These are phyloP conservation scores for Agonum fuliginosum DNA, from an alignment of 2,888 invertebrate species.

Conservation along the genomic window DNA sequence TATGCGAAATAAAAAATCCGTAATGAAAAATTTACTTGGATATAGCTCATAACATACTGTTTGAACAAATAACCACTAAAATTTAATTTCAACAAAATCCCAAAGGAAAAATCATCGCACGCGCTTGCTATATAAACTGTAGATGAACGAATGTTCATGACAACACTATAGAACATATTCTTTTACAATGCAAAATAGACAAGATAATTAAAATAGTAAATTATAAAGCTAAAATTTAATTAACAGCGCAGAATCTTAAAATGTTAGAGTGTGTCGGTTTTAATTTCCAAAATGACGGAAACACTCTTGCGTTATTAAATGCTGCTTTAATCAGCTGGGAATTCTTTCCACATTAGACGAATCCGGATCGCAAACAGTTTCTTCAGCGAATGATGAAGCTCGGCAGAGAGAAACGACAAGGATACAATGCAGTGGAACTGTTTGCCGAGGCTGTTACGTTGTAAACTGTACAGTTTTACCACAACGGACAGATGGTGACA, in stretches of 20 bases:
- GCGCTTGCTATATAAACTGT: not conserved
- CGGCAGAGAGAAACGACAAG: not conserved
- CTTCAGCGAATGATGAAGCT: slow-evolving; percentile 21
- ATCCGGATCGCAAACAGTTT: slow-evolving; percentile 23
- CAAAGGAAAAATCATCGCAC: not conserved
- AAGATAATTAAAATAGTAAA: not conserved
- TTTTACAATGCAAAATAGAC: not conserved
- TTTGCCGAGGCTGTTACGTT: no score
- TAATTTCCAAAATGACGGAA: not conserved
- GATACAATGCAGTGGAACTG: not conserved
- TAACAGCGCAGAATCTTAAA: not conserved
- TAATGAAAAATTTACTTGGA: no score
- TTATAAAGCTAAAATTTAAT: not conserved
- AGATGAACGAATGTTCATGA: not conserved
- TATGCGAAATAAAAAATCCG: no score
- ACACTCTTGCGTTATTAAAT: not conserved
- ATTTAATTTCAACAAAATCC: not conserved
- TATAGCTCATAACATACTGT: no score
- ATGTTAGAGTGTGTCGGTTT: not conserved
- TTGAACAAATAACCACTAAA: not conserved
- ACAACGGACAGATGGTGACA: not conserved
- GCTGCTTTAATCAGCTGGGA: no score
- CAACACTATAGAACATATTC: not conserved
- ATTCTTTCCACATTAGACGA: slow-evolving; percentile 43
- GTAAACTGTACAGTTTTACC: slow-evolving; percentile 2